A percentile compares a stretch with the other conserved stretches of the same genome.
These are phyloP conservation scores for Bacillus rossius DNA, from an alignment of 1,140 invertebrate genomes.

Conservation along the genomic window DNA sequence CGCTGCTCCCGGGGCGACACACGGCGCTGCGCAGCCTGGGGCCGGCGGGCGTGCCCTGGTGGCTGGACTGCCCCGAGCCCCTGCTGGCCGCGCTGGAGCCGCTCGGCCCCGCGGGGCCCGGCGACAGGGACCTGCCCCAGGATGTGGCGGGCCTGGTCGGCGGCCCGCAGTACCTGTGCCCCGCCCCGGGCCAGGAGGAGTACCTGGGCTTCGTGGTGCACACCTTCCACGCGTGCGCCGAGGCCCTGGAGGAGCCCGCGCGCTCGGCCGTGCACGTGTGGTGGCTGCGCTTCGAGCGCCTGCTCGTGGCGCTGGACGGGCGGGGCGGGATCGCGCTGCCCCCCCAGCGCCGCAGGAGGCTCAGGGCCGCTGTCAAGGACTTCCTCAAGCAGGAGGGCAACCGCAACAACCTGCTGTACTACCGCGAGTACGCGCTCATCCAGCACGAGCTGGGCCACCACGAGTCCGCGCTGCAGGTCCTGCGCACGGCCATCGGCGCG, in stretches of 20 bases:
- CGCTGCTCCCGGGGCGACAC: constrained; percentile 48
- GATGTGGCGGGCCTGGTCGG: constrained; percentile 11
- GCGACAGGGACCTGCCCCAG: neutral
- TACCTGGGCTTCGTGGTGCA: constrained; percentile 47
- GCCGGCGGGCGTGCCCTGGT: constrained; percentile 45
- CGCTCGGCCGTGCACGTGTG: constrained; percentile 48
- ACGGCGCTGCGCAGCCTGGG: constrained; percentile 39
- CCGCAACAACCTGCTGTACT: constrained; percentile 50
- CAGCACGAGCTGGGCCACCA: constrained; percentile 48
- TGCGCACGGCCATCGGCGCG: constrained; percentile 4
- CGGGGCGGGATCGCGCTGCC: constrained; percentile 38
- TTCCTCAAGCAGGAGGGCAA: constrained; percentile 49
- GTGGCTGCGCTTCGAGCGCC: constrained; percentile 54
- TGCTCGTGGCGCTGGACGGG: constrained; percentile 46
- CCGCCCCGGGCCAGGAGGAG: constrained; percentile 51
- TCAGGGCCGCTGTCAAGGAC: constrained; percentile 48
- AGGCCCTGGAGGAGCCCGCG: constrained; percentile 31
- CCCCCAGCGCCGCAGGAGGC: constrained; percentile 40
- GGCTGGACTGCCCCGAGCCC: constrained; percentile 46
- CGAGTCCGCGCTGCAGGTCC: constrained; percentile 31
- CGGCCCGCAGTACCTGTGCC: constrained; percentile 53
- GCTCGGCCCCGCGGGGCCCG: neutral
- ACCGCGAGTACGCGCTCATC: constrained; percentile 56
- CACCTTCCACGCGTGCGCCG: constrained; percentile 39
- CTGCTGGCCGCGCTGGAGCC: constrained; percentile 36